Evolutionary conservation across 1,140 invertebrate species (phyloP), one percentile per base, ranked within the genome.

Genomic region (Helicorthomorpha holstii): DNA sequence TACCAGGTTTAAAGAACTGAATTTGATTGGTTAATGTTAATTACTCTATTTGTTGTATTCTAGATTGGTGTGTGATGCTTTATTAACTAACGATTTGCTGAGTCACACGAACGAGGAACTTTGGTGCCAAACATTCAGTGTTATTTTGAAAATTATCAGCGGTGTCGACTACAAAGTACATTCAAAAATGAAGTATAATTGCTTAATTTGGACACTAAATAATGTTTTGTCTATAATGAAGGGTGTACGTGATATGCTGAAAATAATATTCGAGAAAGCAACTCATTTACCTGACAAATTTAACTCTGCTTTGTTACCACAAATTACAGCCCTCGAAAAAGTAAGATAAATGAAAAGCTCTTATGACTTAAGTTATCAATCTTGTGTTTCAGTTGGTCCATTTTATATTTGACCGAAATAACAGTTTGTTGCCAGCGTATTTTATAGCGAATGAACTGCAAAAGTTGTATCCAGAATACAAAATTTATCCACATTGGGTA

Each of bases 391-490:
- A 70, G 66, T 61, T 94, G 2, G 76, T 94, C 47, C 77, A 83
- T 58, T 81, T 85, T 58, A 93, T 96, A 59, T 87, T 96, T 70
- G 86, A 96, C 64, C 73, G 92, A 26, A 88, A 92, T 70, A 81
- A 83, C 2, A 92, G 88, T 62, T 69, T 97, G 10, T 68, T 96
- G 42, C 93, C 93, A 14, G 86, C 83, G 21, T 95, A 95, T 66
- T 86, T 97, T 57, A 85, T 95, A 55, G 82, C 93, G 0, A 94
- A 91, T 69, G 91, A 96, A 71, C 82, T 97, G 58, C 79, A 85
- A 49, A 88, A 95, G 69, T 77, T 80, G 27, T 87, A 83, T 68
- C 80, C 83, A 34, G 80, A 89, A 60, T 80, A 83, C 61, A 78
- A 74, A 59, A 76, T 75, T 51, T 86, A 82, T 76, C 88, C 88